These are phyloP conservation scores for Conchocele bisecta DNA, from an alignment of 2,888 invertebrate species.

Conservation along the genomic window DNA sequence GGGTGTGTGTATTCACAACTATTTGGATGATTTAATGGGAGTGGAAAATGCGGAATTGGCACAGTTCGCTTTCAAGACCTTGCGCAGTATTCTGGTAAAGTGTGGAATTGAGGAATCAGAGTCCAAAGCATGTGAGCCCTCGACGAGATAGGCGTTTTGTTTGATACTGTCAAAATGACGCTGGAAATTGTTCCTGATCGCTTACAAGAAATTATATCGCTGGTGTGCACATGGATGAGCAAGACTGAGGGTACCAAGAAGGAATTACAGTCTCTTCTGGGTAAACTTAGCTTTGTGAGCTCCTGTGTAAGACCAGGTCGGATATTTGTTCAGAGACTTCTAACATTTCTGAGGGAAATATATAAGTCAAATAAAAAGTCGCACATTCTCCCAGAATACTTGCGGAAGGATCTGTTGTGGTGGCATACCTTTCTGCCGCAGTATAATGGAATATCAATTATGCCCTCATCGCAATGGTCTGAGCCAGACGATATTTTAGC, in stretches of 20 bases:
- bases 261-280: constrained; percentile 16
- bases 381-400: background rate
- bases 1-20: background rate
- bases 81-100: background rate
- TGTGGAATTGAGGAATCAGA: background rate
- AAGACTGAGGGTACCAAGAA: background rate
- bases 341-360: constrained; percentile 6
- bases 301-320: constrained; percentile 6
- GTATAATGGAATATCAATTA: constrained; percentile 9
- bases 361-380: background rate
- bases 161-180: constrained; percentile 9
- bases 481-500: background rate
- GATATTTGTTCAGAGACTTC: constrained; percentile 10
- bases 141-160: constrained; percentile 6
- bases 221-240: background rate
- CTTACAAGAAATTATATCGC: background rate
- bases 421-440: constrained; percentile 12
- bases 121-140: background rate
- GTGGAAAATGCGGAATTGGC: background rate
- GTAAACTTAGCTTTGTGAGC: constrained; percentile 9
- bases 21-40: constrained; percentile 1
- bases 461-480: constrained; percentile 6
- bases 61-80: background rate
- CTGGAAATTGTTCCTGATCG: constrained; percentile 2
- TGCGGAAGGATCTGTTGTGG: constrained; percentile 16